Percentiles rank a stretch among this genome's conserved stretches.
These are phyloP conservation scores for Anoncus sp. DNA, from an alignment of 2,888 invertebrate genomes.

Conservation along the genomic window DNA sequence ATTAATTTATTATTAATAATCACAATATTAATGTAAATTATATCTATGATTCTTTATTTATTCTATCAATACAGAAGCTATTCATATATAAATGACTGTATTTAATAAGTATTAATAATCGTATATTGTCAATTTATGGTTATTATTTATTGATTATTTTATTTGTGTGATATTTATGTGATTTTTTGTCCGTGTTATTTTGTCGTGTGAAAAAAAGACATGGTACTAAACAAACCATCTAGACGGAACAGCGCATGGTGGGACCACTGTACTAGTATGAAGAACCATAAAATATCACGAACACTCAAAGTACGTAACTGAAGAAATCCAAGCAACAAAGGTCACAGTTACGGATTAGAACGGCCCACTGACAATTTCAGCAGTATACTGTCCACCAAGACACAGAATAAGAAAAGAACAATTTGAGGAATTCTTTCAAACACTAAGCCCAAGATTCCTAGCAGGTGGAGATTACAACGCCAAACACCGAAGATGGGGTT, in stretches of 20 bases:
- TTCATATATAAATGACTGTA: too few species aligned
- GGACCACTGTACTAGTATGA: constrained; percentile 63
- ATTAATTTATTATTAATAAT: too few species aligned
- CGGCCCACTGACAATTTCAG: constrained; percentile 48
- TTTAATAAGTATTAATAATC: too few species aligned
- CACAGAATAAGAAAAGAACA: constrained; percentile 30
- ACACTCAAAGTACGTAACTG: constrained; percentile 24
- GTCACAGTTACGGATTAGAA: constrained; percentile 43
- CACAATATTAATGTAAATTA: too few species aligned
- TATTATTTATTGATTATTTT: too few species aligned
- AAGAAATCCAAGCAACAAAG: constrained; percentile 62
- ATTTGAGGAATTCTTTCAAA: constrained; percentile 53
- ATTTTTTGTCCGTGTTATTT: too few species aligned
- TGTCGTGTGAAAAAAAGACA: too few species aligned
- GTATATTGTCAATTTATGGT: too few species aligned
- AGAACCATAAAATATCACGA: constrained; percentile 60
- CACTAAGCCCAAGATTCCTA: constrained; percentile 57
- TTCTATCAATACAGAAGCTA: too few species aligned
- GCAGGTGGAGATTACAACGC: constrained; percentile 59
- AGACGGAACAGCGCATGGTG: constrained; percentile 56
- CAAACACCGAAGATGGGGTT: constrained; percentile 67
- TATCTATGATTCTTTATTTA: too few species aligned
- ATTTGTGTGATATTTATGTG: too few species aligned
- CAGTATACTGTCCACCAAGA: constrained; percentile 56
- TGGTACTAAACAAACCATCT: constrained; percentile 31